Conservation (phyloP, 2,113 vertebrate genomes). For the Glaucomys volans region DNA sequence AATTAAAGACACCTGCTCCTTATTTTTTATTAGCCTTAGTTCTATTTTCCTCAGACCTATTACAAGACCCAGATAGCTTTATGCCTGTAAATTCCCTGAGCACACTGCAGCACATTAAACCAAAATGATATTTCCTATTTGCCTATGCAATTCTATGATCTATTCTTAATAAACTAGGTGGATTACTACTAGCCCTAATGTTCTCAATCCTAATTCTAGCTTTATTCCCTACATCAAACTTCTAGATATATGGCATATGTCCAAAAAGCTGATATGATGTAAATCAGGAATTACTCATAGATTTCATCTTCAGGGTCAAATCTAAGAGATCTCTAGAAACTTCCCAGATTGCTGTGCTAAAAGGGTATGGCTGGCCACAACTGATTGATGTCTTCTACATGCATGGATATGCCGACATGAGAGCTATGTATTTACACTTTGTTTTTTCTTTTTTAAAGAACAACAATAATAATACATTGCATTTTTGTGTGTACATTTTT, state of each 20-base stretch:
- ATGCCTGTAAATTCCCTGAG: neutral
- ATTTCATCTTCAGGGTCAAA: neutral
- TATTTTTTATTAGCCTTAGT: neutral
- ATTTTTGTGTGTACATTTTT: neutral
- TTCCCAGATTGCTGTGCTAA: neutral
- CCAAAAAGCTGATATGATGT: neutral
- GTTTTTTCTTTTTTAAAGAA: neutral
- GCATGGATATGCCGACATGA: neutral
- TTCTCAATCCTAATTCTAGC: neutral
- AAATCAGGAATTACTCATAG: neutral
- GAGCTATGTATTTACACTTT: neutral
- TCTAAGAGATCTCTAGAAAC: neutral
- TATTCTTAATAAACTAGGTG: neutral
- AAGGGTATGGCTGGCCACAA: neutral
- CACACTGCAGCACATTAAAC: neutral
- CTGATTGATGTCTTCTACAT: neutral
- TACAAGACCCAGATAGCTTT: neutral
- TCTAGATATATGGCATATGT: no score
- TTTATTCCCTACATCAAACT: neutral
- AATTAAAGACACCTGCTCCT: neutral
- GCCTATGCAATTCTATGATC: neutral
- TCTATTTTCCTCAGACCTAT: neutral
- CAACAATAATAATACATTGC: neutral
- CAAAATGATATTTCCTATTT: slow-evolving; percentile 16
- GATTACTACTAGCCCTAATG: neutral